Conservation (phyloP, 2,113 vertebrate species). For the Tretioscincus oriximinensis region DNA sequence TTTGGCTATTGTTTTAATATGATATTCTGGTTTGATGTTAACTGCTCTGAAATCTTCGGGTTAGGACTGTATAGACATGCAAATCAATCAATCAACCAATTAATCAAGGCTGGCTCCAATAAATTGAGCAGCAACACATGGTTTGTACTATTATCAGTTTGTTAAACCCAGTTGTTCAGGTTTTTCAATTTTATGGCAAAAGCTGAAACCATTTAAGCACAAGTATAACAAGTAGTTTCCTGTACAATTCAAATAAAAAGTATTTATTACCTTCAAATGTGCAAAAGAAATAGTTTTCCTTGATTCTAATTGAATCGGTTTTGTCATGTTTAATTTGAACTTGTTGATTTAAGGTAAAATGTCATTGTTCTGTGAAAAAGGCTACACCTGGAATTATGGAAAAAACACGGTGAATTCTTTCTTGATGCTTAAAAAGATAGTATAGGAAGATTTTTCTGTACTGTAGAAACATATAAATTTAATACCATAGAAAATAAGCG, state of each 20-base stretch:
- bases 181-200: slow-evolving; percentile 46
- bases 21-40: no score
- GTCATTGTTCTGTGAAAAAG: slow-evolving; percentile 43
- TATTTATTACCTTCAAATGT: slow-evolving; percentile 46
- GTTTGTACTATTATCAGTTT: no score
- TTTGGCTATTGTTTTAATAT: no score
- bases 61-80: no score
- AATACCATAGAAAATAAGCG: slow-evolving; percentile 65
- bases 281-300: not conserved
- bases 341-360: slow-evolving; percentile 43
- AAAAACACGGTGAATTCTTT: slow-evolving; percentile 66
- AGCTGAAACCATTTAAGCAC: slow-evolving; percentile 46
- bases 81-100: no score
- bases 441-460: slow-evolving; percentile 54
- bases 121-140: no score
- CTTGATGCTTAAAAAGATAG: slow-evolving; percentile 68
- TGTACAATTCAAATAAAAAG: slow-evolving; percentile 3
- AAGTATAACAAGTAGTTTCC: slow-evolving; percentile 58
- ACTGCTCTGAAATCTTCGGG: no score
- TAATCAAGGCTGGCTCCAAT: not conserved
- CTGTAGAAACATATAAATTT: slow-evolving; percentile 65
- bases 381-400: slow-evolving; percentile 59
- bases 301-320: not conserved
- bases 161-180: not conserved
- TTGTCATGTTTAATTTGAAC: slow-evolving; percentile 40